Evolutionary conservation across 2,113 vertebrate genomes (phyloP).

Genomic region (Eulemur macaco): DNA sequence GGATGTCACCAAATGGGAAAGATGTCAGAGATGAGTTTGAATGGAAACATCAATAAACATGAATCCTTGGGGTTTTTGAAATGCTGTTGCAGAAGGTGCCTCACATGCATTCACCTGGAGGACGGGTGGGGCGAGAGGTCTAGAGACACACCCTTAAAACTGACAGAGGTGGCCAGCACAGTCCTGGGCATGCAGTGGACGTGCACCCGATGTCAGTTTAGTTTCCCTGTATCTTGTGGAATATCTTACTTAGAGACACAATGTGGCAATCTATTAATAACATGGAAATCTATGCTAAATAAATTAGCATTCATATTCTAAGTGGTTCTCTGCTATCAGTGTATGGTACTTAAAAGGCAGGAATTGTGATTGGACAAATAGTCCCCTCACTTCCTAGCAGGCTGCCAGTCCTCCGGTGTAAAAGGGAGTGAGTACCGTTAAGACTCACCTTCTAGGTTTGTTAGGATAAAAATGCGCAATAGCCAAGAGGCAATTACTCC

Average conservation of each 20-base stretch:
- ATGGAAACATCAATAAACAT: neutral
- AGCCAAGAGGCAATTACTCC: neutral
- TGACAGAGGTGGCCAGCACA: neutral
- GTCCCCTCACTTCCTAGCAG: neutral
- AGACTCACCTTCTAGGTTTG: no score
- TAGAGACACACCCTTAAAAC: neutral
- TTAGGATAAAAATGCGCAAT: neutral
- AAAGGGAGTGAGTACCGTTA: neutral
- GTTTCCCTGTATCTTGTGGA: neutral
- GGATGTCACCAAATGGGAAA: neutral
- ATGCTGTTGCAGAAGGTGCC: neutral
- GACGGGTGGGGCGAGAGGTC: neutral
- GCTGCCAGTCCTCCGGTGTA: neutral
- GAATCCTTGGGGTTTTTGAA: neutral
- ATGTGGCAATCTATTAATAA: neutral
- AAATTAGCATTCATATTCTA: neutral
- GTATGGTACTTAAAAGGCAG: neutral
- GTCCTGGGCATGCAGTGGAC: fast-evolving
- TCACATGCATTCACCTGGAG: neutral
- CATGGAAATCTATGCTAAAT: no score
- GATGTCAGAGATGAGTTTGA: neutral
- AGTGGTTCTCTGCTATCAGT: neutral
- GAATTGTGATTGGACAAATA: neutral
- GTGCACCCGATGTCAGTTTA: neutral
- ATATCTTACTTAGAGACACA: neutral